Evolutionary conservation across 2,797 vertebrate species (phyloP), one percentile per base, ranked within the genome.

Genomic region (Myiothlypis chrysogaster): DNA sequence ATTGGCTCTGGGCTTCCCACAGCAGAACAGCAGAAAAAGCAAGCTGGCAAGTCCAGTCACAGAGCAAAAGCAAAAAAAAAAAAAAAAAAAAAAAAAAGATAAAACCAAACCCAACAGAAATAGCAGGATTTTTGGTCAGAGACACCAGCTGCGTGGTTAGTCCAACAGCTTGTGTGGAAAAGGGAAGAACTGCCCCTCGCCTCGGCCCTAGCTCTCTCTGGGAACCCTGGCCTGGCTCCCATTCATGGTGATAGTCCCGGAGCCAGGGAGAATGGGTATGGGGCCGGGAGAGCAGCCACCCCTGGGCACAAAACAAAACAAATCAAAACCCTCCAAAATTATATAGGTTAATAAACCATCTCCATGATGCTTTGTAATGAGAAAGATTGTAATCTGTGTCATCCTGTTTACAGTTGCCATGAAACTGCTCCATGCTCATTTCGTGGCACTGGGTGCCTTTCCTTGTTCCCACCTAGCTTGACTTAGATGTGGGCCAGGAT

Each of bases 161-260:
- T 64, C 49, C 10, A 20, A 32, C 21, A 64, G 49, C 21, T 16
- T 4, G 2, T 30, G 27, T 2, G 1, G n/a, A 35, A 55, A 35
- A 53, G n/a, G 16, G 60, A 53, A 44, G 37, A 24, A 24, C 16
- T 25, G 39, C 20, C 25, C 9, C 47, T 35, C 0, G 0, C 15
- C 37, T 30, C 0, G 2, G 6, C 25, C 22, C 14, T 22, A 44
- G 1, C 25, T 64, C 21, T 21, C 39, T 53, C 60, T 35, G n/a
- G n/a, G 30, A 63, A 32, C 10, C 12, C 12, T 0, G 0, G 3
- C 39, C n/a, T 55, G 41, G 21, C 17, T 65, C 16, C 39, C n/a
- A 37, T 16, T 44, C n/a, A 10, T 44, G 13, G 22, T 44, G 39
- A 12, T 44, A 37, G 39, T 37, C 16, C 32, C 0, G 1, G 27